Percentiles rank a stretch among this genome's conserved stretches.
Evolutionary conservation across 2,888 invertebrate genomes (phyloP).

Genomic region (Drosophila mimica): DNA sequence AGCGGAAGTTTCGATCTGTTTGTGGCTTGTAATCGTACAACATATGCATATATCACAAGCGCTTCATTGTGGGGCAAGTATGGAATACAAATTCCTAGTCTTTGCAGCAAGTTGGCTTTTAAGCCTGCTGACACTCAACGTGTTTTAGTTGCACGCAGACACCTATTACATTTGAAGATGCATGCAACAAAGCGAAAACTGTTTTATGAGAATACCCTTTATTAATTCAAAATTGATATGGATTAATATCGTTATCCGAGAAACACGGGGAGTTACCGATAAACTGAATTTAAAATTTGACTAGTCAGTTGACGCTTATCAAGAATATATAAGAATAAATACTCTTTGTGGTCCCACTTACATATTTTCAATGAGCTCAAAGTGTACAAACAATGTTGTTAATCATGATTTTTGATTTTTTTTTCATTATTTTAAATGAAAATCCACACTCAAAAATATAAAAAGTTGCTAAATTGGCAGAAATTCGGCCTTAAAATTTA

Average conservation of each 20-base stretch:
- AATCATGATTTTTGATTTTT: not conserved
- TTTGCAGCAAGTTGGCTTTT: not conserved
- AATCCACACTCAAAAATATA: not conserved
- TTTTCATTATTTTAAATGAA: not conserved
- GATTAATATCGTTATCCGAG: not conserved
- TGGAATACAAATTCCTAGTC: not conserved
- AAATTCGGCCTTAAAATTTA: not conserved
- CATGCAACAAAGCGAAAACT: not conserved
- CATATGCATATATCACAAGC: conserved; percentile 11
- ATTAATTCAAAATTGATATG: not conserved
- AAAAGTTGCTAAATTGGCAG: not conserved
- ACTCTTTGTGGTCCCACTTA: not conserved
- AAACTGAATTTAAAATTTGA: not conserved
- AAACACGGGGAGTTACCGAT: not conserved
- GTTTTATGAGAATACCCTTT: not conserved
- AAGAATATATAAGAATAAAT: not conserved
- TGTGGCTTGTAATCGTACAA: conserved; percentile 5
- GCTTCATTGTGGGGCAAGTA: conserved; percentile 5
- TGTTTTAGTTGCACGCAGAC: not conserved
- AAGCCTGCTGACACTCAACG: not conserved
- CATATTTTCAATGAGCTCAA: not conserved
- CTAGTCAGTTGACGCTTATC: not conserved
- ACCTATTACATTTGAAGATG: not conserved
- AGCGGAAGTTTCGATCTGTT: conserved; percentile 46
- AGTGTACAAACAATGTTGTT: not conserved